These are phyloP conservation scores for Eumerus sabulonum DNA, from an alignment of 2,888 invertebrate genomes.

Conservation along the genomic window DNA sequence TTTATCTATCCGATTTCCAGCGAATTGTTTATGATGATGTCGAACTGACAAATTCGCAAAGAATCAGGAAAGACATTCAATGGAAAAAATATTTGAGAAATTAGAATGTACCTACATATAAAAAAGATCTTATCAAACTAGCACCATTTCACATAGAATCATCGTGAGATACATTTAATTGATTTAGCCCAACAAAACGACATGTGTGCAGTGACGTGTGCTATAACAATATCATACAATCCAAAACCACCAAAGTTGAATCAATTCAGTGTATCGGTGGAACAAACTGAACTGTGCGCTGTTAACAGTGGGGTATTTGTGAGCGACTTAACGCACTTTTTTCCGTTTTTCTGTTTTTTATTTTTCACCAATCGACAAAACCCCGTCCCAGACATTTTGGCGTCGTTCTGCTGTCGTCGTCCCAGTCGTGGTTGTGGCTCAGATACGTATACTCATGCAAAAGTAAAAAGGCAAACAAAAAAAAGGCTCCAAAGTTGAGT, in stretches of 20 bases:
- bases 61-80: too few species aligned
- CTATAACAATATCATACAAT: not conserved
- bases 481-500: conserved; percentile 52
- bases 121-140: conserved; percentile 33
- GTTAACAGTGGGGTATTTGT: too few species aligned
- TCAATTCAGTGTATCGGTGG: too few species aligned
- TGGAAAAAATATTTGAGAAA: not conserved
- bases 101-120: conserved; percentile 11
- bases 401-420: conserved; percentile 50
- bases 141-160: not conserved
- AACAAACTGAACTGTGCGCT: too few species aligned
- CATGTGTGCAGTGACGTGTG: not conserved
- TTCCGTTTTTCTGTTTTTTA: conserved; percentile 16
- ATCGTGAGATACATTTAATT: conserved; percentile 52
- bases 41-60: conserved; percentile 14
- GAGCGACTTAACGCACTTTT: conserved; percentile 43
- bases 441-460: conserved; percentile 27
- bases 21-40: conserved; percentile 47
- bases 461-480: conserved; percentile 26
- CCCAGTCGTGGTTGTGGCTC: conserved; percentile 22
- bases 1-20: conserved; percentile 50
- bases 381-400: conserved; percentile 67
- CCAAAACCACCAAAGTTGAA: not conserved
- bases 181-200: conserved; percentile 23
- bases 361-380: conserved; percentile 34